These are phyloP conservation scores for Periphyllus acericola DNA, from an alignment of 2,888 invertebrate genomes.

Conservation along the genomic window DNA sequence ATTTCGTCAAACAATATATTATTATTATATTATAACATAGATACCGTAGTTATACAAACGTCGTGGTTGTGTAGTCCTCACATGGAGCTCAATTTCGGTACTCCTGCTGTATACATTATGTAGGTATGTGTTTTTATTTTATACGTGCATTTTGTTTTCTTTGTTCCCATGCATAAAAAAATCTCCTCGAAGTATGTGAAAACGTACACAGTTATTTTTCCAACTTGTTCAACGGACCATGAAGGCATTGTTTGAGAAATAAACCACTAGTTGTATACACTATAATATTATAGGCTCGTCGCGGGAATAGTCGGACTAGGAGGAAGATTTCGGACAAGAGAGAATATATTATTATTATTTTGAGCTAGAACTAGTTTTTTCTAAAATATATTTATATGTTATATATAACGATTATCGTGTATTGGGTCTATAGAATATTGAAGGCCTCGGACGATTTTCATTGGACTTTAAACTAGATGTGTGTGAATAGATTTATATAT, in stretches of 20 bases:
- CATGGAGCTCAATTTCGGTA: no score
- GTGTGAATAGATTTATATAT: no score
- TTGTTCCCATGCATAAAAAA: constrained; percentile 17
- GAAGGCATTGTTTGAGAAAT: constrained; percentile 47
- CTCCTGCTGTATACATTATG: no score
- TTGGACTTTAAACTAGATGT: no score
- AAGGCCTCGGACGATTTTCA: no score
- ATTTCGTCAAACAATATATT: no score
- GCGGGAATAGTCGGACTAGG: no score
- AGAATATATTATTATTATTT: neutral
- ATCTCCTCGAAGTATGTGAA: constrained; percentile 34
- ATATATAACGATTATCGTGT: neutral
- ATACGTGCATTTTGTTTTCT: constrained; percentile 12
- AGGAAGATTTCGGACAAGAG: constrained; percentile 19
- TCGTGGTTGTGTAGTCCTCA: no score
- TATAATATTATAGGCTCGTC: neutral
- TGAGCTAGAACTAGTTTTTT: neutral
- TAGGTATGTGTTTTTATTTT: constrained; percentile 16
- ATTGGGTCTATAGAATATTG: neutral
- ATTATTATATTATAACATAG: no score
- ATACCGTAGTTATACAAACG: no score
- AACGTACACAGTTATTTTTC: constrained; percentile 47
- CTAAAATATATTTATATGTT: constrained; percentile 9
- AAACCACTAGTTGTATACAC: neutral
- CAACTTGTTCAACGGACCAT: constrained; percentile 39